Base-by-base conservation (phyloP, 2,113 vertebrate species). In the Diglossa brunneiventris region DNA sequence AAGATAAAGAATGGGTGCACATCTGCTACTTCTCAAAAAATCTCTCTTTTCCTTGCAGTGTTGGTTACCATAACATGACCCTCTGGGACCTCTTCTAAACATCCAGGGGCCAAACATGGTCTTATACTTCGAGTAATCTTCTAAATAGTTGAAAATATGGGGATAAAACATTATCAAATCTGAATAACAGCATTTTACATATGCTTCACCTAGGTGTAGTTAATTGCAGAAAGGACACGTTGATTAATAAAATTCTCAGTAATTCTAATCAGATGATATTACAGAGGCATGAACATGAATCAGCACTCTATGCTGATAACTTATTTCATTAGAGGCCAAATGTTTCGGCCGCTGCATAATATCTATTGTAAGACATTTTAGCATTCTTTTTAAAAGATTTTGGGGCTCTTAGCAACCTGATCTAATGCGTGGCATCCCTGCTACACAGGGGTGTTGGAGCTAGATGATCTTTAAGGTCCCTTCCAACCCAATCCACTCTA, bases 251-350 rank as follows among this genome's bases (percentile, higher is more conserved):
- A 3, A 13, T 42, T 67, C 19, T 75, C 47, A 87, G 72, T 90
- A 58, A 31, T 92, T 97, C 72, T 86, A 83, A 95, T 91, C 92
- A 94, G 70, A 69, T 96, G 79, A 87, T 95, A 95, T 90, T 92
- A 83, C 70, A 92, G 56, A 92, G 42, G 83, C 90, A 83, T 62
- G 46, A 90, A 90, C 37, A 76, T 84, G 94, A 96, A 97, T 96
- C 67, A 95, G 41, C 72, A 94, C 84, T 94, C 76, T 96, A 85
- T 95, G 95, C 59, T 94, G 87, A 11, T 86, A 93, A 76, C 49
- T 30, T 95, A 78, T 89, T 97, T 95, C 70, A 31, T 92, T 91
- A 67, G 47, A 30, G 91, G 58, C 53, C 96, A 97, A 95, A 92
- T 96, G 79, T 92, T 97, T 96, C 93, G 94, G 52, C 63, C 37